Evolutionary conservation across 2,888 invertebrate genomes (phyloP).

Genomic region (Melangyna quadrimaculata): DNA sequence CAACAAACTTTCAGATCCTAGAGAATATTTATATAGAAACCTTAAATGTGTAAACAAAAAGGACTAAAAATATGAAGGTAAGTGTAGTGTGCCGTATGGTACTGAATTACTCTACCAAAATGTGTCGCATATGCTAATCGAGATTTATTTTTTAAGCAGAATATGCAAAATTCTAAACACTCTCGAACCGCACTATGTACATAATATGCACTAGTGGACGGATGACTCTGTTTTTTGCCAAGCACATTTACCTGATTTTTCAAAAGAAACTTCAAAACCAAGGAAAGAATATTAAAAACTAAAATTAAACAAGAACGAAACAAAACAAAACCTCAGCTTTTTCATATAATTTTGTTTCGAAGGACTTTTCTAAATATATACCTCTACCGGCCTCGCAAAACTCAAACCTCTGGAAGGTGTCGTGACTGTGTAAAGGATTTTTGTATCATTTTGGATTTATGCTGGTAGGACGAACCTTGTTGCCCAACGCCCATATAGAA

Average conservation of each 20-base stretch:
- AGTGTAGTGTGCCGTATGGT: background rate
- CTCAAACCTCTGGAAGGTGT: background rate
- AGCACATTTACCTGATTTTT: background rate
- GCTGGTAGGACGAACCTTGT: constrained; percentile 8
- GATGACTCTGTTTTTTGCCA: constrained; percentile 27
- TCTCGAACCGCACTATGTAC: too few relatives aligned
- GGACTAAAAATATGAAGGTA: background rate
- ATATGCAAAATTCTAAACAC: constrained; percentile 39
- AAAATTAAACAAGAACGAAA: background rate
- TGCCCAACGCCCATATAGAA: background rate
- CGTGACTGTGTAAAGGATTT: constrained; percentile 20
- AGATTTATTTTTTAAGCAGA: constrained; percentile 28
- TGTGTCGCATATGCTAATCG: constrained; percentile 51
- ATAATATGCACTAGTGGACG: constrained; percentile 5
- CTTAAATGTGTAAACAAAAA: background rate
- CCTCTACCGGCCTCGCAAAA: background rate
- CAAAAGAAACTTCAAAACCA: background rate
- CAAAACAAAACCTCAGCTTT: background rate
- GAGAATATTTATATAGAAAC: too few relatives aligned
- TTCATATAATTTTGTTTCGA: background rate
- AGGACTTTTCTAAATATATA: background rate
- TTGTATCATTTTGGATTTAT: constrained; percentile 18
- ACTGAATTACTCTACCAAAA: background rate
- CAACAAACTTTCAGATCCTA: background rate
- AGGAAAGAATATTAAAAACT: constrained; percentile 16